phyloP scores from a whole-genome alignment of 2,888 invertebrate genomes.

The Protophormia terraenovae region DNA sequence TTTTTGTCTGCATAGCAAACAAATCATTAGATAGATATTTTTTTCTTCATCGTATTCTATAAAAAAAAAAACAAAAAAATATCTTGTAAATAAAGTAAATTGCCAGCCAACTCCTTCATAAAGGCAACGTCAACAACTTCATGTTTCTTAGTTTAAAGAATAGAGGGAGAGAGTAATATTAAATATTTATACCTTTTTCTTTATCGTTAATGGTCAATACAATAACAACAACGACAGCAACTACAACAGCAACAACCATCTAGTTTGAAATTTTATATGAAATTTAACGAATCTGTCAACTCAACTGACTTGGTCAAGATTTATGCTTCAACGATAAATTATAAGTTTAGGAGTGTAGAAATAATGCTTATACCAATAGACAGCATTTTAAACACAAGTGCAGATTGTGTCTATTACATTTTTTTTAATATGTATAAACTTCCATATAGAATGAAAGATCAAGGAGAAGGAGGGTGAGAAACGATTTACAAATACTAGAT shows the following conservation, averaged over 20 bases:
- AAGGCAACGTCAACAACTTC: constrained; percentile 19
- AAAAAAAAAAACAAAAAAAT: too few species aligned
- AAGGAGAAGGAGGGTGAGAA: background rate
- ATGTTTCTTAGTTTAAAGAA: background rate
- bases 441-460: background rate
- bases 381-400: constrained; percentile 56
- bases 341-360: constrained; percentile 66
- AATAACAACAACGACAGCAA: background rate
- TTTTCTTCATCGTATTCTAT: background rate
- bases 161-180: background rate
- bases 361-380: constrained; percentile 43
- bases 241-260: background rate
- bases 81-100: constrained; percentile 10
- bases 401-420: background rate
- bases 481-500: too few species aligned
- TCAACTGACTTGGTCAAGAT: constrained; percentile 65
- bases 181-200: background rate
- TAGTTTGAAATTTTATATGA: constrained; percentile 53
- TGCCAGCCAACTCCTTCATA: constrained; percentile 31
- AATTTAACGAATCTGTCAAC: constrained; percentile 68
- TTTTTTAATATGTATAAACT: background rate
- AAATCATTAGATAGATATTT: constrained; percentile 53
- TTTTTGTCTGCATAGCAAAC: constrained; percentile 57
- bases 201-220: background rate
- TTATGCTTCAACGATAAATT: constrained; percentile 65